phyloP scores from a whole-genome alignment of 2,888 invertebrate species.

The Chrysodeixis includens region DNA sequence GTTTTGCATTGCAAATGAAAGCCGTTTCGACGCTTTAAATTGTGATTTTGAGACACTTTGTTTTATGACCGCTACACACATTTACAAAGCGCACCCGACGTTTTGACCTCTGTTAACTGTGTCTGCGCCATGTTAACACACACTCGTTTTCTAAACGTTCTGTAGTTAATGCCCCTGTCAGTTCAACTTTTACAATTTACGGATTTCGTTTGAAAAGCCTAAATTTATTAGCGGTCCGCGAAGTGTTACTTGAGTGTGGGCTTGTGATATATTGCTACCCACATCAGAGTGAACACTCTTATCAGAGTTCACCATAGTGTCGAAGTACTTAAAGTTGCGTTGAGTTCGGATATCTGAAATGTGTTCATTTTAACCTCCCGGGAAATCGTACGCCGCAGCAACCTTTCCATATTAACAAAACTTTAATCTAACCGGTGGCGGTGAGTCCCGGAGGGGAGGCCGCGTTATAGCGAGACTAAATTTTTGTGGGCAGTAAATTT shows the following conservation, averaged over 20 bases:
- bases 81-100: background rate
- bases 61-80: background rate
- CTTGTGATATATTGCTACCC: slow-evolving; percentile 56
- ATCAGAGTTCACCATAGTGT: slow-evolving; percentile 63
- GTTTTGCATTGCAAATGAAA: slow-evolving; percentile 7
- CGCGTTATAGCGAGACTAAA: slow-evolving; percentile 66
- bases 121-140: slow-evolving; percentile 15
- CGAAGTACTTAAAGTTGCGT: slow-evolving; percentile 60
- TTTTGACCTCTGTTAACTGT: slow-evolving; percentile 10
- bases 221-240: slow-evolving; percentile 63
- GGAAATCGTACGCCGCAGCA: slow-evolving; percentile 75
- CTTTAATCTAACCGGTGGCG: slow-evolving; percentile 76
- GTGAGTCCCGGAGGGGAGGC: slow-evolving; percentile 65
- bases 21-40: background rate
- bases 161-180: slow-evolving; percentile 56
- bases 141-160: slow-evolving; percentile 27
- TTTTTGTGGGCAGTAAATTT: slow-evolving; percentile 84
- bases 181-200: slow-evolving; percentile 65
- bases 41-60: background rate
- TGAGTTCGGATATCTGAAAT: slow-evolving; percentile 67
- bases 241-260: slow-evolving; percentile 37
- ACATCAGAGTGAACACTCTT: slow-evolving; percentile 59
- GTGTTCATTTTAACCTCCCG: slow-evolving; percentile 72
- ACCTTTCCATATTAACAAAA: slow-evolving; percentile 81
- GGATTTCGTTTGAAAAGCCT: slow-evolving; percentile 60